Conservation (phyloP, 2,888 invertebrate species). For the Caenorhabditis japonica region DNA sequence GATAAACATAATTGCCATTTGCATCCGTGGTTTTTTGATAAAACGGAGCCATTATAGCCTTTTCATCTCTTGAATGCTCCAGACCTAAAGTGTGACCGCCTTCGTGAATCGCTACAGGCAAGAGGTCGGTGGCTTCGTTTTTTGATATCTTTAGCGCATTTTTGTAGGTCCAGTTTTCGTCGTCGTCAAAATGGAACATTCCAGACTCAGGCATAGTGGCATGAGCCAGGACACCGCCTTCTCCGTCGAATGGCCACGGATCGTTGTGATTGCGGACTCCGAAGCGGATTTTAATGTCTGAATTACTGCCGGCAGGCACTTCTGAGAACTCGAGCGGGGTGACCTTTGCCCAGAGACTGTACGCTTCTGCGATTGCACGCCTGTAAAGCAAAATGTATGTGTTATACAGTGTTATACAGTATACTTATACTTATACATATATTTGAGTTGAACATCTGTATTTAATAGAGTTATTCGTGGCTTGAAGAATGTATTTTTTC, state of each 20-base stretch:
- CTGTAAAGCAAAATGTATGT: slow-evolving; percentile 58
- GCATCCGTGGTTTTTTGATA: slow-evolving; percentile 72
- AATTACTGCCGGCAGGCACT: slow-evolving; percentile 61
- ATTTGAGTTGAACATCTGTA: no score
- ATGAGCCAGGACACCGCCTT: slow-evolving; percentile 76
- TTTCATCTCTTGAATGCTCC: slow-evolving; percentile 69
- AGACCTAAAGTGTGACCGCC: slow-evolving; percentile 69
- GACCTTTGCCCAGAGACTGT: slow-evolving; percentile 70
- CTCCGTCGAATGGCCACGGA: slow-evolving; percentile 76
- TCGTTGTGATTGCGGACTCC: slow-evolving; percentile 72
- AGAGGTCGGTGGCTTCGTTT: slow-evolving; percentile 69
- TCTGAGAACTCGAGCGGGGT: slow-evolving; percentile 70
- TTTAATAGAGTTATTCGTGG: no score
- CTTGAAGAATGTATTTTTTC: no score
- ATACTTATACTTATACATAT: no score
- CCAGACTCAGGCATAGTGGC: slow-evolving; percentile 76
- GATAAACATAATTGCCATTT: slow-evolving; percentile 70
- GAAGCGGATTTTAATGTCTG: slow-evolving; percentile 72
- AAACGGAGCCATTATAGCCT: slow-evolving; percentile 76
- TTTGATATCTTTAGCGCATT: slow-evolving; percentile 70
- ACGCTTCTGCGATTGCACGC: slow-evolving; percentile 73
- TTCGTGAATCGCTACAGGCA: slow-evolving; percentile 76
- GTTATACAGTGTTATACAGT: no score
- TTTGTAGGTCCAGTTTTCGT: slow-evolving; percentile 75
- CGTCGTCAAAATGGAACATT: slow-evolving; percentile 76